Base-by-base conservation (phyloP, 2,888 invertebrate species). In the Apodemia zela region DNA sequence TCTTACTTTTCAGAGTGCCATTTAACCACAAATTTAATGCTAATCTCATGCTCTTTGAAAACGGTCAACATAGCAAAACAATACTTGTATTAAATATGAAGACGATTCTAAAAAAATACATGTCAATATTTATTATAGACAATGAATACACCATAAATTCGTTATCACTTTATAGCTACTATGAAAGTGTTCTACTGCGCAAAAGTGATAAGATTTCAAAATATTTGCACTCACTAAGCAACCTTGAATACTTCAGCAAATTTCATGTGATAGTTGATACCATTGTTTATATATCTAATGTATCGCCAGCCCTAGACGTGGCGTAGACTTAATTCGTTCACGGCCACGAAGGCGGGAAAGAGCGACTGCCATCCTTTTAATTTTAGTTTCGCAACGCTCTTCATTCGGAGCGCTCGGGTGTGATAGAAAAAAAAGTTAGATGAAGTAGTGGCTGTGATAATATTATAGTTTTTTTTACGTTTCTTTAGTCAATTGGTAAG, bases 341-440 rank as follows among this genome's bases (percentile, higher is more conserved):
- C 66, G 67, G 61, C 61, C 57, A 63, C 67, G 57, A 64, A 63
- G 69, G 67, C 68, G 68, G 68, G 68, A 69, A 67, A 63, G 65
- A 35, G 63, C 62, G 60, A 58, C 58, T 65, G 54, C 58, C 63
- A 67, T 45, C 61, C 63, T 61, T 63, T 63, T 62, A 60, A 65
- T 66, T 64, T 81, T 82, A 87, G 89, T 88, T 78, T 75, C 77
- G 77, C 75, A 82, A 75, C 80, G 81, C 75, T 78, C 77, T 80
- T 77, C 79, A 81, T 68, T 76, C 66, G 64, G 72, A 69, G 68
- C 74, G 77, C 79, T 54, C 54, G 21, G 6, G 21, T 54, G 54
- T 54, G 54, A 25, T 54, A 54, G 13, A 3, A 38, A 54, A 5
- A 54, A 13, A 54, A 54, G 10, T 33, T 25, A 54, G 10, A 6